A percentile compares a stretch with the other conserved stretches of the same genome.
Conservation (phyloP, 2,797 vertebrate genomes). For the Pseudochaenichthys georgianus region DNA sequence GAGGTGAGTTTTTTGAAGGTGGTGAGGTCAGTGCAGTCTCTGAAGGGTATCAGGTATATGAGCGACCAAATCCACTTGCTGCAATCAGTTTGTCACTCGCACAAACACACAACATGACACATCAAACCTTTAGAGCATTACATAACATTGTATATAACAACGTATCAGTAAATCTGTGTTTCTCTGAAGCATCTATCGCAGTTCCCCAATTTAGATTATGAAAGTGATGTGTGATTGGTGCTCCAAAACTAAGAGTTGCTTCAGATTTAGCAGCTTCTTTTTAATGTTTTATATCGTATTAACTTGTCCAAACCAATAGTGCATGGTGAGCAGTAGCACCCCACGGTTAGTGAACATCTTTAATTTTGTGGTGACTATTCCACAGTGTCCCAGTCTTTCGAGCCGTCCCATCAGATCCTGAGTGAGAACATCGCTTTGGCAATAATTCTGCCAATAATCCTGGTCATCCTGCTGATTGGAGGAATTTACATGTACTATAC, state of each 20-base stretch:
- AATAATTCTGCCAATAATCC: conserved; percentile 92
- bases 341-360: neutral
- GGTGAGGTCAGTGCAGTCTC: no score
- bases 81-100: no score
- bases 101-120: no score
- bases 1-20: no score
- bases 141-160: no score
- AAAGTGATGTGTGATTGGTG: neutral
- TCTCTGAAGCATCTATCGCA: no score
- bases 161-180: no score
- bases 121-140: no score
- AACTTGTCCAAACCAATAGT: neutral
- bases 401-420: conserved; percentile 91
- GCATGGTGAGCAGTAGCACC: neutral
- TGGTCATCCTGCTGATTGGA: conserved; percentile 93
- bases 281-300: neutral
- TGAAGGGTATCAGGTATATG: no score
- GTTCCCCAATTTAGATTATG: neutral
- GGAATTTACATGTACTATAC: conserved; percentile 96
- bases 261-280: neutral
- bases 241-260: neutral
- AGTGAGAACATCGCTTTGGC: conserved; percentile 94
- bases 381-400: conserved; percentile 92
- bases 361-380: neutral
- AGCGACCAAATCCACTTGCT: no score